A percentile compares a stretch with the other conserved stretches of the same genome.
Conservation (phyloP, 1,140 invertebrate genomes). For the Anastrepha ludens region DNA sequence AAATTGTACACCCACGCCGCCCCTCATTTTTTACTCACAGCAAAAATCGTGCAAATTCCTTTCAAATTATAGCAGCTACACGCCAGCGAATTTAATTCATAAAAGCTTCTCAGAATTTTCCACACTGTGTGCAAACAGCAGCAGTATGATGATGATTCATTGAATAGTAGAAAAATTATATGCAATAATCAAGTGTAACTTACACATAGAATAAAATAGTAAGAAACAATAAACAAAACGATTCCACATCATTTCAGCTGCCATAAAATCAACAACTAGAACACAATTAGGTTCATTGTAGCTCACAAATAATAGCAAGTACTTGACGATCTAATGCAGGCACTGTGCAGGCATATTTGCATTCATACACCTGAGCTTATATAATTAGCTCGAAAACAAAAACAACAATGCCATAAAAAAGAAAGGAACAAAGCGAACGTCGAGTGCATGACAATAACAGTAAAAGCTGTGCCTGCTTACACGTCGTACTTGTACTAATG, state of each 20-base stretch:
- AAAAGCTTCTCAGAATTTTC: constrained; percentile 38
- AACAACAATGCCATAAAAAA: background rate
- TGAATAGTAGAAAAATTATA: background rate
- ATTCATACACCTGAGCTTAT: background rate
- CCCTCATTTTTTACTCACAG: background rate
- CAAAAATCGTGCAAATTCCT: constrained; percentile 44
- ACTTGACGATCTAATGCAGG: background rate
- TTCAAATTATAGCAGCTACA: constrained; percentile 17
- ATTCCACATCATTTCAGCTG: background rate
- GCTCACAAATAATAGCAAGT: background rate
- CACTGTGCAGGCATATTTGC: background rate
- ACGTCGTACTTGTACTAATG: background rate
- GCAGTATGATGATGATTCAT: constrained; percentile 21
- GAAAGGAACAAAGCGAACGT: background rate
- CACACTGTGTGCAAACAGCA: constrained; percentile 8
- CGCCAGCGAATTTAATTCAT: constrained; percentile 42
- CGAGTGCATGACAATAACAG: constrained; percentile 38
- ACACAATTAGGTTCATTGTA: background rate
- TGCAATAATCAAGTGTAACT: background rate
- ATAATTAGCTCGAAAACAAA: background rate
- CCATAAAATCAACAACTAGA: constrained; percentile 23
- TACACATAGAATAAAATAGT: background rate
- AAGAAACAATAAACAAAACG: background rate
- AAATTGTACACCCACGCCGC: background rate
- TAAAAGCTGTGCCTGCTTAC: background rate